Evolutionary conservation across 2,888 invertebrate genomes (phyloP).

Genomic region (Eupeodes luniger): DNA sequence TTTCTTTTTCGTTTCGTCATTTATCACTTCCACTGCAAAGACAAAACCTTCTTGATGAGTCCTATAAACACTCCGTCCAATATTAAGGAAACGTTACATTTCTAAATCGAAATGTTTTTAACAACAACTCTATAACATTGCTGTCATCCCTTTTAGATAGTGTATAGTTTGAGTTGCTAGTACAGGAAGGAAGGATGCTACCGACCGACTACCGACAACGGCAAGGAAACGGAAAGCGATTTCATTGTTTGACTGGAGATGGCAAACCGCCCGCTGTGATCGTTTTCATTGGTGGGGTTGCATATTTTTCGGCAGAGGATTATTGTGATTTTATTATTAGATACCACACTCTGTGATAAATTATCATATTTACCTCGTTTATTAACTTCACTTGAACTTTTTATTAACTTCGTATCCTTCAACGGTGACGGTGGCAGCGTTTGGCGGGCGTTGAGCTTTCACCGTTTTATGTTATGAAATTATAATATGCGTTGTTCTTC

Average conservation of each 20-base stretch:
- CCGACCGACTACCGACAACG: constrained; percentile 79
- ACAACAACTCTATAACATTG: constrained; percentile 23
- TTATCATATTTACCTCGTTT: constrained; percentile 85
- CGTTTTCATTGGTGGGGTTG: constrained; percentile 75
- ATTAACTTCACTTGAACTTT: constrained; percentile 83
- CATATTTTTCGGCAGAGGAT: constrained; percentile 79
- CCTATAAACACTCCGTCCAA: too few relatives aligned
- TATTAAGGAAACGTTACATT: too few relatives aligned
- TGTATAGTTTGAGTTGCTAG: not conserved
- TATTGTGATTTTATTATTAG: constrained; percentile 84
- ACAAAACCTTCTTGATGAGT: too few relatives aligned
- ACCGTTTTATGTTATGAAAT: constrained; percentile 46
- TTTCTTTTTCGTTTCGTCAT: too few relatives aligned
- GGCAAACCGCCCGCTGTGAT: constrained; percentile 73
- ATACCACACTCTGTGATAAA: constrained; percentile 84
- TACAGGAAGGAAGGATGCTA: constrained; percentile 81
- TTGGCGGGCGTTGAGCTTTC: constrained; percentile 3
- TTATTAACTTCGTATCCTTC: constrained; percentile 74
- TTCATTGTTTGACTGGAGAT: constrained; percentile 65
- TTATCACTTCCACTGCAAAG: too few relatives aligned
- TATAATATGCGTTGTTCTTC: constrained; percentile 45
- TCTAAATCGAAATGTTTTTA: not conserved
- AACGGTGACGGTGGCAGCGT: not conserved
- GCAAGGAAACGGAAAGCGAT: constrained; percentile 73
- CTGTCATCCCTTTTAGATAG: constrained; percentile 25